Conservation (phyloP, 2,797 vertebrate species). For the Coilia nasus region DNA sequence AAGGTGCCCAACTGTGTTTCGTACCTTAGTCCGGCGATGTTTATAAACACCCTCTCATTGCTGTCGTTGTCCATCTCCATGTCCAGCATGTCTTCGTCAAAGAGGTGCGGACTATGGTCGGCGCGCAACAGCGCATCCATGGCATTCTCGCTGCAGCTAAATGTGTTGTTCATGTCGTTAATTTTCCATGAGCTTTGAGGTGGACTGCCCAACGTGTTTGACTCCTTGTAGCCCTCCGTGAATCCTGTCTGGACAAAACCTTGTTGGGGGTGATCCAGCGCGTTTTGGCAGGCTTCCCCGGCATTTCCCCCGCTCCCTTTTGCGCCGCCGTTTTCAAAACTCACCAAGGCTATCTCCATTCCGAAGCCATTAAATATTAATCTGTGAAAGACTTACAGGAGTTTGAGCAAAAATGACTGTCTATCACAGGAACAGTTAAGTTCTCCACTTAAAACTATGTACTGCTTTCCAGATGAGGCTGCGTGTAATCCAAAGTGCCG, state of each 20-base stretch:
- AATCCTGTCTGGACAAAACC: conserved; percentile 69
- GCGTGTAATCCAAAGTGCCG: conserved; percentile 49
- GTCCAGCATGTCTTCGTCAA: conserved; percentile 77
- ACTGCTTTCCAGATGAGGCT: conserved; percentile 44
- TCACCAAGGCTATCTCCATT: conserved; percentile 92
- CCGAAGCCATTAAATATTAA: conserved; percentile 70
- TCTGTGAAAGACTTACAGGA: conserved; percentile 54
- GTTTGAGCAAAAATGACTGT: conserved; percentile 43
- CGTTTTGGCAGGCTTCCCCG: conserved; percentile 66
- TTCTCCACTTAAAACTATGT: conserved; percentile 11
- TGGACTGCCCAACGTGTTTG: conserved; percentile 67
- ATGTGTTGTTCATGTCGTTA: conserved; percentile 80
- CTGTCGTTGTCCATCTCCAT: conserved; percentile 73
- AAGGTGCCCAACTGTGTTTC: conserved; percentile 93
- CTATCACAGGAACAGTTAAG: conserved; percentile 47
- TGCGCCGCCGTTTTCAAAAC: conserved; percentile 86
- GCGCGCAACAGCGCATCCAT: conserved; percentile 73
- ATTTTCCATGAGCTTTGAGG: conserved; percentile 72
- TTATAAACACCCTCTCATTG: conserved; percentile 90
- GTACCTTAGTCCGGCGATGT: conserved; percentile 90
- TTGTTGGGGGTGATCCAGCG: conserved; percentile 68
- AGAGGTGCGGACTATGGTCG: conserved; percentile 79
- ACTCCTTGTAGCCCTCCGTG: conserved; percentile 71
- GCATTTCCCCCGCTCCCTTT: conserved; percentile 72
- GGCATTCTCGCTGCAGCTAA: conserved; percentile 68